Base-by-base conservation (phyloP, 37 sponge, comb jelly and placozoan genomes). In the Crambe crambe region DNA sequence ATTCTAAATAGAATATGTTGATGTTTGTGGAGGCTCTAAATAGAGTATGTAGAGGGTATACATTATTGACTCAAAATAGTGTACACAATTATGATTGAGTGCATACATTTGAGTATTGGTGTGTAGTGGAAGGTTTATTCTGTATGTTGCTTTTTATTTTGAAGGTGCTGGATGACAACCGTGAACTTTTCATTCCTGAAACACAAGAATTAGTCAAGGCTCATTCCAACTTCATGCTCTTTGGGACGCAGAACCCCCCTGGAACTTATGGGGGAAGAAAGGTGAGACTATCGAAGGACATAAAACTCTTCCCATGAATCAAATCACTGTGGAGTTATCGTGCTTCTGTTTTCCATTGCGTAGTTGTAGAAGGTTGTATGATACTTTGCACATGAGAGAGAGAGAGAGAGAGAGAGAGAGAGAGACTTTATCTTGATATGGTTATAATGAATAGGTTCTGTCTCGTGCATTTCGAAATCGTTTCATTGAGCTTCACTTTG, bases 161-260 rank as follows among this genome's bases (percentile, higher is more conserved):
- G 3, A 42, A 94, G 94, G 94, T 98, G 4, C 83, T 98, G 2
- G 99, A 98, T 84, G 99, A 98, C 58, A 98, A 98, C 58, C 87
- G 99, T 25, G 99, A 98, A 76, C 74, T 98, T 35, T 96, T 94
- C 64, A 94, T 98, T 56, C 77, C 97, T 6, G 99, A 98, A 70
- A 98, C 99, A 43, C 92, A 91, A 74, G 61, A 87, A 26, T 42
- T 87, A 1, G 97, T 98, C 20, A 86, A 87, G 42, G 99, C 99
- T 20, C 89, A 98, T 64, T 82, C 90, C 29, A 81, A 91, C 70
- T 98, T 98, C 70, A 84, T 93, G 80, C 74, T 98, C 37, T 98
- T 98, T 89, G 99, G 97, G 0, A 96, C 99, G 10, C 99, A 98
- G 79, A 98, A 98, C 56, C 99, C 99, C 31, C 94, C 99, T 37